Conservation (phyloP, 1,140 invertebrate species). For the Wasmannia auropunctata region DNA sequence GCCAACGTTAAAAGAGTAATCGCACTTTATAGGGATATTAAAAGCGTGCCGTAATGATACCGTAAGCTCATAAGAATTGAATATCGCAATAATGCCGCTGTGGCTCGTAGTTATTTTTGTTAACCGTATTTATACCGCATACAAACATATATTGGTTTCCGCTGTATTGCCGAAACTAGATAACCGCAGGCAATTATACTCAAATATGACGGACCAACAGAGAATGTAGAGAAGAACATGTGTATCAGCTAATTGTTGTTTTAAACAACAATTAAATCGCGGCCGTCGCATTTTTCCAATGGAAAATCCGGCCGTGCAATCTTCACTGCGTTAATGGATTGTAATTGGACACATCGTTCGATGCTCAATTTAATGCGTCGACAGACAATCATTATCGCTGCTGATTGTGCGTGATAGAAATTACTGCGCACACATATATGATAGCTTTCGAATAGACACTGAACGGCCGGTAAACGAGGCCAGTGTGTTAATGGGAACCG, state of each 20-base stretch:
- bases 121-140: background rate
- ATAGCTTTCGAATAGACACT: constrained; percentile 5
- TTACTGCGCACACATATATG: constrained; percentile 7
- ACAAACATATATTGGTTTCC: background rate
- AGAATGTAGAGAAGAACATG: background rate
- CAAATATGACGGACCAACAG: background rate
- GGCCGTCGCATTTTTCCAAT: constrained; percentile 5
- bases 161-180: background rate
- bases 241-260: background rate
- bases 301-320: constrained; percentile 10
- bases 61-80: constrained; percentile 27
- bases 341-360: constrained; percentile 39
- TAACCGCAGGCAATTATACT: background rate
- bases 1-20: constrained; percentile 6
- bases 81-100: constrained; percentile 29
- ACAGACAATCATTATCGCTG: constrained; percentile 56
- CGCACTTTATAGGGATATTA: background rate
- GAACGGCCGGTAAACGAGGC: constrained; percentile 41
- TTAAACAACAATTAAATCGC: background rate
- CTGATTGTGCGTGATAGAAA: constrained; percentile 56
- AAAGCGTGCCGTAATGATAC: background rate
- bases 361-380: constrained; percentile 51
- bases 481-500: constrained; percentile 47
- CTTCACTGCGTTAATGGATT: constrained; percentile 38
- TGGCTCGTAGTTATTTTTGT: background rate